Base-by-base conservation (phyloP, 2,113 vertebrate species). In the Morone chrysops region DNA sequence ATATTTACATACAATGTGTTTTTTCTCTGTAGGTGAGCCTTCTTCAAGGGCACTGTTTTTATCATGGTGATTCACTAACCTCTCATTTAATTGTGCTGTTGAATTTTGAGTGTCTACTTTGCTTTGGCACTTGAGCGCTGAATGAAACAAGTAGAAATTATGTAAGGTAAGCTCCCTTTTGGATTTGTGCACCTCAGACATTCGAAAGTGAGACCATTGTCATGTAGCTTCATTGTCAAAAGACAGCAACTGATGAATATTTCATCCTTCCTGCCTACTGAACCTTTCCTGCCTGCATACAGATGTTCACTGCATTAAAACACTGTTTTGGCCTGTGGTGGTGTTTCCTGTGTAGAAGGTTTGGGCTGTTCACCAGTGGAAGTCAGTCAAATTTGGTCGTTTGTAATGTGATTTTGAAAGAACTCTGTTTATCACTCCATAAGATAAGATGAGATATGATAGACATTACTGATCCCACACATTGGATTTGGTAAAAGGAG, bases 151-250 rank as follows among this genome's bases (percentile, higher is more conserved):
- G 88, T 74, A 80, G 56, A 88, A 87, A 87, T 92, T 16, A 81
- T 94, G 90, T 93, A 80, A 91, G 86, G 40, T 83, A 86, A 75
- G 70, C 74, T 92, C 85, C 86, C 84, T 75, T 82, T 87, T 86
- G 86, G 80, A 84, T 93, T 84, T 72, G 72, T 85, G 87, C 76
- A 88, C 82, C 84, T 88, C 62, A 87, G 72, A 86, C 71, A 80
- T 93, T 93, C 91, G 81, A 94, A 93, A 92, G 85, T 80, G 90
- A 93, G 81, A 90, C 88, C 75, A 90, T 90, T 89, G 89, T 94
- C 90, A 65, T 93, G 90, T 91, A 83, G 83, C 48, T 82, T 91
- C 89, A 91, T 89, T 93, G 92, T 92, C 91, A 91, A 87, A 92
- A 92, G 81, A 91, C 80, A 84, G 91, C 83, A 84, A 56, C 84